These are phyloP conservation scores for Galaxea fascicularis DNA, from an alignment of 92 coral and sea anemone genomes.

Conservation along the genomic window DNA sequence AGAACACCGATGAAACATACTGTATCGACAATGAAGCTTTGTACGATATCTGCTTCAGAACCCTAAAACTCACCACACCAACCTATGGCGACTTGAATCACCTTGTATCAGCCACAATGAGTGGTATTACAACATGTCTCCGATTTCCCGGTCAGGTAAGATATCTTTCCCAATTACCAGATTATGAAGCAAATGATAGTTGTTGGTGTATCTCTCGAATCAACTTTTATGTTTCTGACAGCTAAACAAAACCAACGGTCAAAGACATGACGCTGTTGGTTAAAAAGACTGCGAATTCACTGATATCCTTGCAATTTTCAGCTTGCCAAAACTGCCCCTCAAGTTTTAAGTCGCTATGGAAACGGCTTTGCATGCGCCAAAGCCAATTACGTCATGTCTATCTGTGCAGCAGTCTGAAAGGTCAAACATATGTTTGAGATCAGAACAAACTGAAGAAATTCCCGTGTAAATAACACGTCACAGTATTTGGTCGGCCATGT, in stretches of 20 bases:
- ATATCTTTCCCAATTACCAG: not conserved
- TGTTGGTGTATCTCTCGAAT: not conserved
- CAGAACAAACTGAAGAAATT: not conserved
- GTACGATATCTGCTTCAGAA: conserved; percentile 98
- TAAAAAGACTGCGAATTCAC: conserved; percentile 10
- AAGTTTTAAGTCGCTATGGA: conserved; percentile 2
- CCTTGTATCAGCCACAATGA: conserved; percentile 98
- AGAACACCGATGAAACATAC: conserved; percentile 99
- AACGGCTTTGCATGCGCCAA: not conserved
- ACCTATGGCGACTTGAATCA: conserved; percentile 99
- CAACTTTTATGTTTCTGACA: no score
- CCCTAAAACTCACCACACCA: conserved; percentile 97
- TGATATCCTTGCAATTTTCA: conserved; percentile 11
- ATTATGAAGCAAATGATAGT: not conserved
- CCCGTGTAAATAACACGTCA: not conserved
- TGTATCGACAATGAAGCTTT: conserved; percentile 99
- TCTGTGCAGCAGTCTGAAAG: not conserved
- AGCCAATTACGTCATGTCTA: conserved; percentile 1
- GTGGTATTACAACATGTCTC: conserved; percentile 91
- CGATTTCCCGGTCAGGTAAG: conserved; percentile 90
- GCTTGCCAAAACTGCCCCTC: not conserved
- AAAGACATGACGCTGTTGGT: not conserved
- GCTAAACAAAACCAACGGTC: not conserved
- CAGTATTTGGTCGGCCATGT: no score
- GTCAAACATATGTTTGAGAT: not conserved